Conservation (phyloP, 1,140 invertebrate genomes). For the Pseudobourletiella spinata region DNA sequence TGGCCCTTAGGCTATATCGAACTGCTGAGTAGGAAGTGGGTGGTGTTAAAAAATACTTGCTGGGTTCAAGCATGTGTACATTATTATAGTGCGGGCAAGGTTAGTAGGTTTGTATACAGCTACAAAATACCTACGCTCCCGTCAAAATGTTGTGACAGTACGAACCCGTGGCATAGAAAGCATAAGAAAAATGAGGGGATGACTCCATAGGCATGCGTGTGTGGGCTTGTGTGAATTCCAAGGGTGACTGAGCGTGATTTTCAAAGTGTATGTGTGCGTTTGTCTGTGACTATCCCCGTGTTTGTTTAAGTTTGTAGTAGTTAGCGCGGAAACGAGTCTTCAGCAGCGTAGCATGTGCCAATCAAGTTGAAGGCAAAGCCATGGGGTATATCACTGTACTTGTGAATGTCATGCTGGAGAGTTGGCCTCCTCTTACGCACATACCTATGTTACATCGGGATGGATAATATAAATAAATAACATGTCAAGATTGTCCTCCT, state of each 20-base stretch:
- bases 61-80: neutral
- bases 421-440: neutral
- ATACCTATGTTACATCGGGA: neutral
- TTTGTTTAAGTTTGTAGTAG: neutral
- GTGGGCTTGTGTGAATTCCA: no score
- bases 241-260: no score
- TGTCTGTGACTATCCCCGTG: neutral
- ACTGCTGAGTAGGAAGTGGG: neutral
- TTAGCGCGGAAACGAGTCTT: neutral
- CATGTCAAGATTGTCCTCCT: constrained; percentile 1
- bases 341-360: neutral
- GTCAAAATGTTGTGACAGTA: no score
- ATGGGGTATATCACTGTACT: no score
- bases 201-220: no score
- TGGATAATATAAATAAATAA: constrained; percentile 7
- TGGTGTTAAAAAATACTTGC: neutral
- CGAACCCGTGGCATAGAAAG: neutral
- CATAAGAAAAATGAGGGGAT: neutral
- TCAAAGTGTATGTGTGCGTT: no score
- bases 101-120: no score
- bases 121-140: no score
- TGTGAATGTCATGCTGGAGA: neutral
- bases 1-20: neutral
- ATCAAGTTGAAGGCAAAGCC: neutral
- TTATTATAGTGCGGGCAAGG: neutral